These are phyloP conservation scores for Orthosia incerta DNA, from an alignment of 2,888 invertebrate species.

Conservation along the genomic window DNA sequence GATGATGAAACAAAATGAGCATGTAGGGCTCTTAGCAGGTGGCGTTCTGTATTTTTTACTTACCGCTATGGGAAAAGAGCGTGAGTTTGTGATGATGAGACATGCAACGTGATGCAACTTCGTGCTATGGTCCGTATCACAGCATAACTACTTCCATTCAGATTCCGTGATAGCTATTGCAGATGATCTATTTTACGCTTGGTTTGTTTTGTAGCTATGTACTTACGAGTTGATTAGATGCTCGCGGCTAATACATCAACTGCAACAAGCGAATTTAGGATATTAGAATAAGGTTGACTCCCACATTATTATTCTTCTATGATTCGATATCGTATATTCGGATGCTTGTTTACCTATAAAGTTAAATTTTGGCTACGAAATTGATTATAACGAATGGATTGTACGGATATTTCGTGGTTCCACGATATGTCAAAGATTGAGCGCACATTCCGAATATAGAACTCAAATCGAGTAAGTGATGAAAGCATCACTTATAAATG, in stretches of 20 bases:
- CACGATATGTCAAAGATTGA: not conserved
- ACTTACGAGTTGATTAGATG: conserved; percentile 24
- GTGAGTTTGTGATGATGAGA: no score
- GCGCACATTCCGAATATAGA: not conserved
- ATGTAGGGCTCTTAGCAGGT: no score
- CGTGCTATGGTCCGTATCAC: not conserved
- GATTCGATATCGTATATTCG: no score
- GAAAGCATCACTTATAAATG: no score
- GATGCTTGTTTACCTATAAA: no score
- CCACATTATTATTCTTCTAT: not conserved
- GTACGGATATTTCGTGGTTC: not conserved
- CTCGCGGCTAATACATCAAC: conserved; percentile 23
- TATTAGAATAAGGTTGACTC: conserved; percentile 1
- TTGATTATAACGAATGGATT: no score
- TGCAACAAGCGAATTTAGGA: not conserved
- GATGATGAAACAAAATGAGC: no score
- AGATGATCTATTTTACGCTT: conserved; percentile 42
- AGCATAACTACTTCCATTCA: conserved; percentile 24
- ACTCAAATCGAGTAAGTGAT: not conserved
- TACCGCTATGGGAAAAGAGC: no score
- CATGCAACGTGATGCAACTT: no score
- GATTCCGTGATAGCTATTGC: conserved; percentile 14
- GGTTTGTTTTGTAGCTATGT: conserved; percentile 29
- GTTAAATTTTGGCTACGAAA: no score
- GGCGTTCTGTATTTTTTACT: no score